Evolutionary conservation across 2,888 invertebrate species (phyloP), one percentile per base, ranked within the genome.

Genomic region (Lissocephala sabroskyi): DNA sequence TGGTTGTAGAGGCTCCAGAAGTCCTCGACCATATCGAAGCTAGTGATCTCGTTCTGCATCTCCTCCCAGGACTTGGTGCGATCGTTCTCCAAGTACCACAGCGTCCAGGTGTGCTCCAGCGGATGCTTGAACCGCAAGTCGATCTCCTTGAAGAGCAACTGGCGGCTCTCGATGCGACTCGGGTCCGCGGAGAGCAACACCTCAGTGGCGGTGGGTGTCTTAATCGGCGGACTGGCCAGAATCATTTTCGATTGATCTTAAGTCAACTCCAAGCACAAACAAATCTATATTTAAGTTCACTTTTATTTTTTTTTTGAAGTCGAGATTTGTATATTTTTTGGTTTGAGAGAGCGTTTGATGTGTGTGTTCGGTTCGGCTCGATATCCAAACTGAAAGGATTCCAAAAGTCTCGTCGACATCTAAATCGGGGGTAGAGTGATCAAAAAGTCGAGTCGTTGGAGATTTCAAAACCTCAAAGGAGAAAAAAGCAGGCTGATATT

Each of bases 81-180:
- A 84, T 97, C 96, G 77, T 92, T 93, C 84, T 98, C 97, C 82
- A 92, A 95, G 85, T 96, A 98, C 98, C 98, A 99, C 54, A 98
- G 87, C 3, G 96, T 96, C 98, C 98, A 98, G 45, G 89, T 91
- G 83, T 95, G 93, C 84, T 97, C 95, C 59, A 98, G 86, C 2
- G 97, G 96, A 86, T 97, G 97, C 85, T 96, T 97, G 52, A 90
- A 88, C 1, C 43, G 39, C 18, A 60, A 3, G 2, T 75, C 56
- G 1, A 44, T 26, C 4, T 52, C n/a, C 11, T 42, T 42, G n/a
- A 49, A 40, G 1, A 51, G 11, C 11, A 19, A 39, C 45, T 44
- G 41, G 0, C n/a, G 9, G 14, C 13, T 35, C 13, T 35, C 35
- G 35, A 14, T 9, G 1, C 16, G 10, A 3, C 1, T 57, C 55